Base-by-base conservation (phyloP, 2,888 invertebrate species). In the Limenitis camilla region DNA sequence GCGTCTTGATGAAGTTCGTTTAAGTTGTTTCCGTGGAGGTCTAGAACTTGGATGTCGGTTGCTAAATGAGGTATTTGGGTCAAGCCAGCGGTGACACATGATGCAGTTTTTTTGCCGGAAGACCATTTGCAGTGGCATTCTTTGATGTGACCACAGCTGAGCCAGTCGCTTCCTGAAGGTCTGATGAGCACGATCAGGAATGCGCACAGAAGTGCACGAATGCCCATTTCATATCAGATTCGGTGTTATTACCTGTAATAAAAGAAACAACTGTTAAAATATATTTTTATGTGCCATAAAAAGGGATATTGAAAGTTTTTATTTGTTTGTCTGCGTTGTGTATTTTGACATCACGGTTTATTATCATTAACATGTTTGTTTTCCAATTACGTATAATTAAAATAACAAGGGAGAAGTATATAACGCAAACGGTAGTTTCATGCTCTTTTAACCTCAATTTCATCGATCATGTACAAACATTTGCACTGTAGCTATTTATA, bases 71-170 rank as follows among this genome's bases (percentile, higher is more conserved):
- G 96, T 32, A 96, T 88, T 47, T 90, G 88, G 48, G 91, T 92
- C 57, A 96, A 89, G 19, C 93, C 92, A 35, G 93, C 92, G 58
- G 93, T 91, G 53, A 91, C 90, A 78, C 96, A 97, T 42, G 94
- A 89, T 7, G 96, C 96, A 4, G 95, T 94, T 77, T 95, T 95
- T 78, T 96, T 96, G 49, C 96, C 96, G 41, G 94, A 94, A 5
- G 94, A 93, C 96, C 96, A 96, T 83, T 95, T 96, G 90, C 96
- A 96, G 66, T 92, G 91, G 76, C 96, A 96, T 65, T 93, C 92
- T 61, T 74, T 61, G 48, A 86, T 78, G 49, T 91, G 88, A 60
- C 93, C 94, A 76, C 96, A 96, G 77, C 93, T 94, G 46, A 94
- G 92, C 95, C 95, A 96, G 77, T 96, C 95, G 65, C 86, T 79